Evolutionary conservation across 1,140 invertebrate genomes (phyloP).

Genomic region (Neotoxoptera formosana): DNA sequence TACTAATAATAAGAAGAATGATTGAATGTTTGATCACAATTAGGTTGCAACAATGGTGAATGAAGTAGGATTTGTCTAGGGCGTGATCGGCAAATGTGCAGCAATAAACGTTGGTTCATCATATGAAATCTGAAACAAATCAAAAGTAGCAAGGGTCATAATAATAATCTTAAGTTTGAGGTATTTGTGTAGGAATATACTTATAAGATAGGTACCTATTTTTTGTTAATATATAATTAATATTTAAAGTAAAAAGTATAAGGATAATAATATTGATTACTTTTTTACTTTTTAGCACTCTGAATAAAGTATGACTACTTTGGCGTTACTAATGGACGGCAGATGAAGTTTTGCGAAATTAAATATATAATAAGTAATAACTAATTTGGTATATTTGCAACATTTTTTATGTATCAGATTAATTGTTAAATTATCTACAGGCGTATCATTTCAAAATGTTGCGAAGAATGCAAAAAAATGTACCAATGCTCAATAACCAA

Average conservation of each 20-base stretch:
- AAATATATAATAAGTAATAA: background rate
- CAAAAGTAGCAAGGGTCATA: background rate
- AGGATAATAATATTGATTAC: background rate
- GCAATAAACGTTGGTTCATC: conserved; percentile 22
- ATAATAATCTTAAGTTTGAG: background rate
- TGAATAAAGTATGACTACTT: no score
- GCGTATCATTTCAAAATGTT: no score
- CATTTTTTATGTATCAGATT: no score
- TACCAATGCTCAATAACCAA: no score
- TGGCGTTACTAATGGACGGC: background rate
- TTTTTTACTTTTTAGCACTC: background rate
- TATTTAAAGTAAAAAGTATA: background rate
- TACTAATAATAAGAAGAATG: conserved; percentile 54
- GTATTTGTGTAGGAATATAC: background rate
- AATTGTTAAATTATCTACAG: no score
- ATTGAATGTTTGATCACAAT: conserved; percentile 58
- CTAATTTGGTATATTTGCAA: no score
- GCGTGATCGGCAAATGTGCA: conserved; percentile 17
- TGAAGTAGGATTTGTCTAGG: conserved; percentile 53
- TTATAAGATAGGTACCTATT: background rate
- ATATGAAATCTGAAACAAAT: conserved; percentile 55
- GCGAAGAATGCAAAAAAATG: no score
- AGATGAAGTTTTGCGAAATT: background rate
- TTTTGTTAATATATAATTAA: background rate
- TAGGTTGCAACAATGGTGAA: conserved; percentile 56